phyloP scores from a whole-genome alignment of 2,888 invertebrate genomes.

The Lasioglossum villosulum region DNA sequence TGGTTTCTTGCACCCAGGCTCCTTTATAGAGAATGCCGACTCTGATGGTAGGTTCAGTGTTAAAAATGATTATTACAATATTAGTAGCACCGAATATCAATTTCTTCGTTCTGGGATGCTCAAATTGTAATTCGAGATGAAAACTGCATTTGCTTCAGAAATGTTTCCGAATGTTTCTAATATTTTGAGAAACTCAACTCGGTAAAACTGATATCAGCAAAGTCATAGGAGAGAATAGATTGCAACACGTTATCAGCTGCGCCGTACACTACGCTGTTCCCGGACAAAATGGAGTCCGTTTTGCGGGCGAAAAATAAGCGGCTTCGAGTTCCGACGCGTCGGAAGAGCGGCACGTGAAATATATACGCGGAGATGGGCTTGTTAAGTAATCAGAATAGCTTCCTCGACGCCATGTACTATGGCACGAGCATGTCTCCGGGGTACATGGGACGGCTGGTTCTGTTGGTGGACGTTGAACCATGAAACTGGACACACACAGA shows the following conservation, averaged over 20 bases:
- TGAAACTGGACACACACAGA: constrained; percentile 46
- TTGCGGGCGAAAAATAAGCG: neutral
- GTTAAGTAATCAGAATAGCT: constrained; percentile 43
- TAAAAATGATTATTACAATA: no score
- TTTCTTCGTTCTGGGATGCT: no score
- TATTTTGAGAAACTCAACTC: no score
- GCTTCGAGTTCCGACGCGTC: neutral
- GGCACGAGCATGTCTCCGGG: constrained; percentile 39
- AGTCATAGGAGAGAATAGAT: neutral
- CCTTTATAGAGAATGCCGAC: no score
- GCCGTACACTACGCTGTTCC: neutral
- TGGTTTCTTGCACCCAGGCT: no score
- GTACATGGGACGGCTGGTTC: constrained; percentile 35
- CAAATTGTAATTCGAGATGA: no score
- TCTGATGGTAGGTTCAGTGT: no score
- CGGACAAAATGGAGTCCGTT: neutral
- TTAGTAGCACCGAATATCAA: no score
- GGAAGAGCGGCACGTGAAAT: constrained; percentile 6
- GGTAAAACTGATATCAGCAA: neutral
- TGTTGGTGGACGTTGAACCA: constrained; percentile 52
- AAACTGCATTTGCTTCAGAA: no score
- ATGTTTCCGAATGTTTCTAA: no score
- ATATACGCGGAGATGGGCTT: constrained; percentile 25
- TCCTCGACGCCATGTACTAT: constrained; percentile 27
- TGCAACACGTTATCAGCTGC: neutral